phyloP scores from a whole-genome alignment of 2,888 invertebrate genomes.

The Pollenia griseotomentosa region DNA sequence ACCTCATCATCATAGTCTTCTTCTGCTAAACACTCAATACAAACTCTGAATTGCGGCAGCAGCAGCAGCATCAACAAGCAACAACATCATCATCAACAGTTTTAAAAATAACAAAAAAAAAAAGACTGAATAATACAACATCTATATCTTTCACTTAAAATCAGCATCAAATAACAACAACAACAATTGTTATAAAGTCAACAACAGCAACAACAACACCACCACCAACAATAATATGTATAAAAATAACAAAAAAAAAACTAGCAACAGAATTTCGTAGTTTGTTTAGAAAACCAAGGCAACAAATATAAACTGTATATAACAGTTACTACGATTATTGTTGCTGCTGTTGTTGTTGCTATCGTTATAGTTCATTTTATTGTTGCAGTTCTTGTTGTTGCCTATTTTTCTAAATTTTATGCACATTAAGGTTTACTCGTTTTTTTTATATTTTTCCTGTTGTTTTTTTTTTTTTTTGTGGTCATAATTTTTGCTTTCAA shows the following conservation, averaged over 20 bases:
- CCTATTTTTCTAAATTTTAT: conserved; percentile 54
- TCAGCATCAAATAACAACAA: conserved; percentile 65
- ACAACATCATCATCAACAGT: conserved; percentile 48
- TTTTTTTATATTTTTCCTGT: conserved; percentile 61
- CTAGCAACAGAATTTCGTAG: conserved; percentile 18
- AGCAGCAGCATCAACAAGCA: conserved; percentile 37
- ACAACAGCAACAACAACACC: neutral
- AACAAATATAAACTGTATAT: conserved; percentile 45
- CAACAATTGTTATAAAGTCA: neutral
- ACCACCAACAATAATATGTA: neutral
- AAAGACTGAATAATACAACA: conserved; percentile 52
- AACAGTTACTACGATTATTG: conserved; percentile 72
- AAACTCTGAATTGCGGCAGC: conserved; percentile 19
- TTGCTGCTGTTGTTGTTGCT: conserved; percentile 56
- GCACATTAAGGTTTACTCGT: conserved; percentile 54
- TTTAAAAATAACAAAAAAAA: neutral
- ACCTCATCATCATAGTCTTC: conserved; percentile 19
- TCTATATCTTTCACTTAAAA: conserved; percentile 70
- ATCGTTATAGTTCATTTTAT: conserved; percentile 28
- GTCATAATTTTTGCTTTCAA: conserved; percentile 82
- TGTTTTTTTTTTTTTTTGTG: conserved; percentile 77
- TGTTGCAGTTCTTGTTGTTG: conserved; percentile 8
- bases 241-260: conserved; percentile 2
- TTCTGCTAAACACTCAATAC: conserved; percentile 15
- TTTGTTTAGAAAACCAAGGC: conserved; percentile 9